Percentiles rank a stretch among this genome's conserved stretches.
phyloP scores from a whole-genome alignment of 1,140 invertebrate species.

The Cherax quadricarinatus region DNA sequence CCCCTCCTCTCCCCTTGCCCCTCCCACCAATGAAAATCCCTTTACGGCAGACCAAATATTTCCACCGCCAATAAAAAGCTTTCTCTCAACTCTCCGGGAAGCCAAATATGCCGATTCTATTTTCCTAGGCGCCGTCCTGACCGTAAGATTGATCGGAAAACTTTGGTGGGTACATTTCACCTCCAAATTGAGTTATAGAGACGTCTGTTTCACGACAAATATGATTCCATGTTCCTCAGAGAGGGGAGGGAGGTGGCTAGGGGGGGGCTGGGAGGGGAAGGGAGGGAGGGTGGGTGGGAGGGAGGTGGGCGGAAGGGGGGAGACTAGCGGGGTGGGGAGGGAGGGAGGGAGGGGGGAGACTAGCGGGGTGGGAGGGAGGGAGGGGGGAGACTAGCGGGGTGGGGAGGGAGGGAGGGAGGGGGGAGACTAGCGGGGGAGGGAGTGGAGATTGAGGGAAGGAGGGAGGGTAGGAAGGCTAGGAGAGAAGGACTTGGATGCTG shows the following conservation, averaged over 20 bases:
- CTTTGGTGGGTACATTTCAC: slow-evolving; percentile 62
- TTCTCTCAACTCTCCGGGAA: slow-evolving; percentile 4
- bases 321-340: no score
- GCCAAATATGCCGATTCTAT: slow-evolving; percentile 53
- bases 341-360: no score
- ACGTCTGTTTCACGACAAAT: slow-evolving; percentile 66
- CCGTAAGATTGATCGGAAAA: slow-evolving; percentile 45
- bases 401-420: no score
- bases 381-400: no score
- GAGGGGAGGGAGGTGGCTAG: neutral
- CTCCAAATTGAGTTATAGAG: slow-evolving; percentile 64
- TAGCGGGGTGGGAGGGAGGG: no score
- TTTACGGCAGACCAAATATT: neutral
- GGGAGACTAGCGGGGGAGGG: no score
- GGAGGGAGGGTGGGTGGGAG: neutral
- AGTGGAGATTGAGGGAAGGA: no score
- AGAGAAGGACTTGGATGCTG: no score
- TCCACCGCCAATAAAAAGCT: neutral
- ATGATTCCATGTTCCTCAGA: slow-evolving; percentile 40
- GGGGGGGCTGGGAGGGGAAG: neutral
- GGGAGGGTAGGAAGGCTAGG: no score
- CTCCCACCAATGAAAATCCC: neutral
- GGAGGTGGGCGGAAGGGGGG: no score
- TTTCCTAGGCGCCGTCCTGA: slow-evolving; percentile 12
- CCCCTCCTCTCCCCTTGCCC: no score